phyloP scores from a whole-genome alignment of 2,113 vertebrate genomes.

The Dryoscopus gambensis region DNA sequence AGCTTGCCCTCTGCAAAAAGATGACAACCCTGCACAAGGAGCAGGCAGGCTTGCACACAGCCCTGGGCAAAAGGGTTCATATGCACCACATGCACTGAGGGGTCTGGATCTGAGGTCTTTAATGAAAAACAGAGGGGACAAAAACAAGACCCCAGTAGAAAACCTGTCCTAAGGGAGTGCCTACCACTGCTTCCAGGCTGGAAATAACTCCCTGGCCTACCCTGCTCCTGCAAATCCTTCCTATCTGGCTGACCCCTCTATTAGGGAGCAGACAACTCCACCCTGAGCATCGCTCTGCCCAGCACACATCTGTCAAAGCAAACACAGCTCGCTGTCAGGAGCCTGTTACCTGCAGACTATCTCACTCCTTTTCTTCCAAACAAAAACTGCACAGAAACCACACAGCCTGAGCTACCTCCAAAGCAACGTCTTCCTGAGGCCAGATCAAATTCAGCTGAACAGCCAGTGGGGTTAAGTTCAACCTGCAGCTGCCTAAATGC shows the following conservation, averaged over 20 bases:
- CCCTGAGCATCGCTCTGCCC: background rate
- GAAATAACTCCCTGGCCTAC: background rate
- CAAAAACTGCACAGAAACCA: background rate
- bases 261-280: background rate
- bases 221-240: background rate
- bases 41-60: fast-evolving
- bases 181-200: background rate
- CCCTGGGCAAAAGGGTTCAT: background rate
- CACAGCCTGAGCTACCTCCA: background rate
- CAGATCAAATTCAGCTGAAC: background rate
- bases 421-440: background rate
- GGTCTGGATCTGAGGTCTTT: background rate
- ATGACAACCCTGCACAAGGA: background rate
- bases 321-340: background rate
- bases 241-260: background rate
- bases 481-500: conserved; percentile 12
- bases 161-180: background rate
- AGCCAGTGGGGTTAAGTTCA: background rate
- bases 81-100: fast-evolving
- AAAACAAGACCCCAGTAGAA: background rate
- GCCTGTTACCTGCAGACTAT: background rate
- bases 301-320: background rate
- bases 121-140: background rate
- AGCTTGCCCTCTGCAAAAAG: background rate
- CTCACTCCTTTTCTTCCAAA: background rate